phyloP scores from a whole-genome alignment of 1,140 invertebrate genomes.

The Sminthurides bifidus region DNA sequence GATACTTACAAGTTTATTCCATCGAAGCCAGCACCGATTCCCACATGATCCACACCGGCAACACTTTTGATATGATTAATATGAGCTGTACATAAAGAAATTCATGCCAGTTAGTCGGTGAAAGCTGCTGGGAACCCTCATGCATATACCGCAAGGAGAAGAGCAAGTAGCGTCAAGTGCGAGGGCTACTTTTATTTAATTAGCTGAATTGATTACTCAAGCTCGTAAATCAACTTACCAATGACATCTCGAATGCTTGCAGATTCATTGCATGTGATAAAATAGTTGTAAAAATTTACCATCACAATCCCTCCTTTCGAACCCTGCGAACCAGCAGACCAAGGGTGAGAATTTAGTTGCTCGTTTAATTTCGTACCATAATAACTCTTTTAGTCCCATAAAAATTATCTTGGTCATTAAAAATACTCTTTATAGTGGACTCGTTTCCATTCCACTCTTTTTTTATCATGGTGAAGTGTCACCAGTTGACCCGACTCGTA shows the following conservation, averaged over 20 bases:
- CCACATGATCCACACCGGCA: slow-evolving; percentile 39
- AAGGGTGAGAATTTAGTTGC: background rate
- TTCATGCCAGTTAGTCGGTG: too few species aligned
- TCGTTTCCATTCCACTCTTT: too few species aligned
- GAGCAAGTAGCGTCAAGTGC: background rate
- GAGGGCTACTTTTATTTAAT: background rate
- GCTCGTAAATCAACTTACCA: slow-evolving; percentile 35
- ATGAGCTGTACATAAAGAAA: slow-evolving; percentile 38
- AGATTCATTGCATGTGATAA: slow-evolving; percentile 40
- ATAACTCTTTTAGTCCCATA: too few species aligned
- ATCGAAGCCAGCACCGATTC: slow-evolving; percentile 33
- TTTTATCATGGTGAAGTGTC: too few species aligned
- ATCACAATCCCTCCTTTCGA: slow-evolving; percentile 42
- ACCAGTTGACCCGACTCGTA: too few species aligned
- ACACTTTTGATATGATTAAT: slow-evolving; percentile 41
- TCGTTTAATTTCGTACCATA: background rate
- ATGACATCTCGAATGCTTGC: slow-evolving; percentile 40
- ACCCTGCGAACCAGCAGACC: slow-evolving; percentile 35
- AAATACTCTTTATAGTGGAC: too few species aligned
- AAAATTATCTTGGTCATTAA: too few species aligned
- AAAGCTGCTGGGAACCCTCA: too few species aligned
- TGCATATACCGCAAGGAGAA: background rate
- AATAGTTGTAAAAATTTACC: slow-evolving; percentile 42
- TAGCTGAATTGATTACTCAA: background rate
- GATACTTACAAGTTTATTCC: slow-evolving; percentile 32